Percentiles rank a stretch among this genome's conserved stretches.
phyloP scores from a whole-genome alignment of 2,888 invertebrate species.

The Halictus quadricinctus region DNA sequence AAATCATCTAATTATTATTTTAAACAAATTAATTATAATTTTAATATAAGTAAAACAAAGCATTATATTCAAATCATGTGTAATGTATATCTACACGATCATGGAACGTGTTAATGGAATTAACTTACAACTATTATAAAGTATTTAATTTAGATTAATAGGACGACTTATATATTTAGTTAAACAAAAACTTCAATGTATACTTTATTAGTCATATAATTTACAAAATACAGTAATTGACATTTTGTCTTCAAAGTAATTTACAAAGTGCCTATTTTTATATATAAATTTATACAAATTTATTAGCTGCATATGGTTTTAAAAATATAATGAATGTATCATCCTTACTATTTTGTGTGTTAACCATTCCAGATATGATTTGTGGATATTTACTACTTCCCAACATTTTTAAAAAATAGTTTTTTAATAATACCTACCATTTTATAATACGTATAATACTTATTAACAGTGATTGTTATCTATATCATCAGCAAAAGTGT shows the following conservation, averaged over 20 bases:
- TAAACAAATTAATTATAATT: background rate
- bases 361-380: conserved; percentile 24
- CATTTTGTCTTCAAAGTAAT: conserved; percentile 17
- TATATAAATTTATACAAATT: conserved; percentile 14
- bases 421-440: conserved; percentile 22
- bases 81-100: background rate
- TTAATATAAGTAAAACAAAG: background rate
- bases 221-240: conserved; percentile 17
- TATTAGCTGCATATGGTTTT: conserved; percentile 8
- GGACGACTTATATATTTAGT: background rate
- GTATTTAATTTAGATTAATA: background rate
- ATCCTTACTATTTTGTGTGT: conserved; percentile 14
- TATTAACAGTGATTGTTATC: background rate
- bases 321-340: conserved; percentile 30
- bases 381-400: conserved; percentile 10
- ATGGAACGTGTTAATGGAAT: background rate
- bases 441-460: conserved; percentile 13
- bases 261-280: conserved; percentile 8
- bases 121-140: background rate
- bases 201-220: conserved; percentile 5
- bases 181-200: background rate
- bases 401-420: conserved; percentile 43
- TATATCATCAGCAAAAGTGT: conserved; percentile 27
- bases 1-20: background rate
- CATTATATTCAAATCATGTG: background rate